Evolutionary conservation across 2,888 invertebrate genomes (phyloP).

Genomic region (Temnothorax ravouxi): DNA sequence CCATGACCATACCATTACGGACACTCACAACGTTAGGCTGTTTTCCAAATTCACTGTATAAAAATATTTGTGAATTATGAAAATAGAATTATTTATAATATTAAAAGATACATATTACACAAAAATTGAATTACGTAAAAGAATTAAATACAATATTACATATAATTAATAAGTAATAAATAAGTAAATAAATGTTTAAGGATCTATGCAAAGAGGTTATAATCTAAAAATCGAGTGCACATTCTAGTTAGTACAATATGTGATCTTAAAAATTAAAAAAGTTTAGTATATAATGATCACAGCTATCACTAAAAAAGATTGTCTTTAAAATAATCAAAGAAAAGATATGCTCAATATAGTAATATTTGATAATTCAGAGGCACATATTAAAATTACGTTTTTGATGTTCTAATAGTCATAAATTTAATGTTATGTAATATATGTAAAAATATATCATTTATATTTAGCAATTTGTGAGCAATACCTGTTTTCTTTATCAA

Average conservation of each 20-base stretch:
- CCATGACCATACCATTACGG: constrained; percentile 93
- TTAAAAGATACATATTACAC: neutral
- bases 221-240: neutral
- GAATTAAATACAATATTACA: neutral
- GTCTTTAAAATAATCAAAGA: neutral
- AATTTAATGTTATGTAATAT: neutral
- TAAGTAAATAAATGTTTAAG: neutral
- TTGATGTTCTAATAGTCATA: neutral
- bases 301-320: neutral
- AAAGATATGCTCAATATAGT: neutral
- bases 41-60: constrained; percentile 94
- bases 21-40: constrained; percentile 94
- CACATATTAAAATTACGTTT: neutral
- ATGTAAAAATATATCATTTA: constrained; percentile 2
- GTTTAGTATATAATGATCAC: neutral
- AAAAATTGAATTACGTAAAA: neutral
- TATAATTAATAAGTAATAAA: neutral
- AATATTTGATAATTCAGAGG: neutral
- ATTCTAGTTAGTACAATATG: neutral
- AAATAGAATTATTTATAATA: neutral
- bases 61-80: constrained; percentile 43
- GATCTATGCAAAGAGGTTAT: neutral
- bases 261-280: neutral
- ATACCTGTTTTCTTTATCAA: constrained; percentile 86
- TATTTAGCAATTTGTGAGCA: neutral